Evolutionary conservation across 2,797 vertebrate genomes (phyloP).

Genomic region (Danionella dracula): DNA sequence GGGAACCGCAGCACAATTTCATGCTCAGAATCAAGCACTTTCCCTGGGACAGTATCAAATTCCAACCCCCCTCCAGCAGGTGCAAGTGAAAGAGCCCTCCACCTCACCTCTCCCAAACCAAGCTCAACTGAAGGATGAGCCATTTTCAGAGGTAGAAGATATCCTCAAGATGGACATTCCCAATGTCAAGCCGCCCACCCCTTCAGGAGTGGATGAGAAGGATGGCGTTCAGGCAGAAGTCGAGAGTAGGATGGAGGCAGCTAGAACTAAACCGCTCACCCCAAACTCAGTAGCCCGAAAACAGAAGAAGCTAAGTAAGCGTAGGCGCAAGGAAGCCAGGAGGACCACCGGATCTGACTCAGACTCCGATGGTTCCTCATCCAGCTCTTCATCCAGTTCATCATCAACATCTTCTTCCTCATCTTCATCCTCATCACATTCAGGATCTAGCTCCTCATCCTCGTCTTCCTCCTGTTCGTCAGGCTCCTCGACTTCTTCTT

Average conservation of each 20-base stretch:
- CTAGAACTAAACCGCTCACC: conserved; percentile 90
- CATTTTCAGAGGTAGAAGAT: conserved; percentile 70
- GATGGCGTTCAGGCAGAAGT: conserved; percentile 65
- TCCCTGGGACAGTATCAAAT: conserved; percentile 58
- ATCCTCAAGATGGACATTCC: conserved; percentile 59
- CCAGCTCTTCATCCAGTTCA: conserved; percentile 90
- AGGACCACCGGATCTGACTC: conserved; percentile 79
- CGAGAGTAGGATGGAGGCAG: conserved; percentile 88
- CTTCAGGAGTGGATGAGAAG: conserved; percentile 64
- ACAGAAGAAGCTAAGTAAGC: conserved; percentile 83
- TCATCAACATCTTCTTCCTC: conserved; percentile 78
- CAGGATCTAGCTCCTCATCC: conserved; percentile 86
- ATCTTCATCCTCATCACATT: conserved; percentile 85
- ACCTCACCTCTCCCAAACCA: conserved; percentile 46
- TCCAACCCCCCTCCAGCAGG: conserved; percentile 55
- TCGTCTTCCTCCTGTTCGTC: conserved; percentile 92
- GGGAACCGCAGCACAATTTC: conserved; percentile 56
- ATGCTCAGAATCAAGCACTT: conserved; percentile 62
- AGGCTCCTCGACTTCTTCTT: conserved; percentile 87
- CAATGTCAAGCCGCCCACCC: conserved; percentile 63
- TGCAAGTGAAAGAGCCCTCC: conserved; percentile 62
- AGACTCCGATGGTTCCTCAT: conserved; percentile 85
- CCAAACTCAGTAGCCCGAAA: conserved; percentile 90
- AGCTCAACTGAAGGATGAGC: conserved; percentile 77
- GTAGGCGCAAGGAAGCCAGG: conserved; percentile 76